A percentile compares a stretch with the other conserved stretches of the same genome.
Evolutionary conservation across 1,140 invertebrate genomes (phyloP).

Genomic region (Panulirus ornatus): DNA sequence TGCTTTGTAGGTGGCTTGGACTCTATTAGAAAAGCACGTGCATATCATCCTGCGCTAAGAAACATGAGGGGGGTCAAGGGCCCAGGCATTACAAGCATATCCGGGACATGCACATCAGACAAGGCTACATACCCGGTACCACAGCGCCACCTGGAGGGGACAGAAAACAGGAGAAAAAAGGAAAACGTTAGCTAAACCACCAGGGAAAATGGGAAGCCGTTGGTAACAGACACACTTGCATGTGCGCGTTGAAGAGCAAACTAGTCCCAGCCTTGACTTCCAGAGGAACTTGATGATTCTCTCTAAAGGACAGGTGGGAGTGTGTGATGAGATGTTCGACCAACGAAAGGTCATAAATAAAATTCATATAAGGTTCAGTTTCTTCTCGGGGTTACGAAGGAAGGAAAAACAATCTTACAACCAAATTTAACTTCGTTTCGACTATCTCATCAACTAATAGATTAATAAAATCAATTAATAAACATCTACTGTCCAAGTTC

Average conservation of each 20-base stretch:
- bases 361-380: background rate
- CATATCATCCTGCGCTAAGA: background rate
- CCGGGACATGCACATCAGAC: conserved; percentile 35
- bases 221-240: conserved; percentile 65
- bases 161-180: conserved; percentile 65
- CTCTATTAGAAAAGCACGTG: background rate
- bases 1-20: too few species aligned
- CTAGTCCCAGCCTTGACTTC: background rate
- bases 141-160: conserved; percentile 75
- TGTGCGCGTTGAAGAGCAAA: conserved; percentile 29
- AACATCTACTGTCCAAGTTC: background rate
- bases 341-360: background rate
- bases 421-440: background rate
- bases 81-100: too few species aligned
- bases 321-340: conserved; percentile 27
- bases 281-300: background rate
- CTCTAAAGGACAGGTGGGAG: background rate
- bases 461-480: background rate
- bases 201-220: conserved; percentile 49
- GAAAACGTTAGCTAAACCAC: conserved; percentile 69
- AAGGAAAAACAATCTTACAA: background rate
- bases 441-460: conserved; percentile 22
- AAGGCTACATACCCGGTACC: conserved; percentile 76
- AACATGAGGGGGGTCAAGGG: background rate
- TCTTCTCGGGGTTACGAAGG: background rate